A percentile compares a stretch with the other conserved stretches of the same genome.
phyloP scores from a whole-genome alignment of 2,113 vertebrate species.

The Redunca redunca region DNA sequence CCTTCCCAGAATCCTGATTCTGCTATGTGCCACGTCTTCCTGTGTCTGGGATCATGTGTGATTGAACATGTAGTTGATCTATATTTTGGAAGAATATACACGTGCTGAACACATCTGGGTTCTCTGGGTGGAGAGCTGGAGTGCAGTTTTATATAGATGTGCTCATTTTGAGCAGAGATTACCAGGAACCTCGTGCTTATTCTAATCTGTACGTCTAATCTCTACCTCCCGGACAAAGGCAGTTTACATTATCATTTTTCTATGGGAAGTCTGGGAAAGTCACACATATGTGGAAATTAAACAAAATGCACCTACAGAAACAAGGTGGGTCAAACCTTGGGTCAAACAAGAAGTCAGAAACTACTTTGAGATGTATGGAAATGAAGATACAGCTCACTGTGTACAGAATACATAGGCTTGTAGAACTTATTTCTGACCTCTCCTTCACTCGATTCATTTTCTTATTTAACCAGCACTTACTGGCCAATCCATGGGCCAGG shows the following conservation, averaged over 20 bases:
- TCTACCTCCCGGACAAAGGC: not conserved
- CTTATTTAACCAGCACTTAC: not conserved
- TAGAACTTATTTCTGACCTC: not conserved
- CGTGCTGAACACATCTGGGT: not conserved
- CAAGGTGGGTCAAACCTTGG: not conserved
- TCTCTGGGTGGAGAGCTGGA: not conserved
- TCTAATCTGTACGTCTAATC: not conserved
- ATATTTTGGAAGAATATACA: not conserved
- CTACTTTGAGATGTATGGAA: not conserved
- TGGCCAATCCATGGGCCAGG: not conserved
- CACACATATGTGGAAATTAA: not conserved
- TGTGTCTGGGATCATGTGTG: not conserved
- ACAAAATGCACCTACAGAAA: not conserved
- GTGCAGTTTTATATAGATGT: not conserved
- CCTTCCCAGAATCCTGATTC: not conserved
- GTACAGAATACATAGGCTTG: not conserved
- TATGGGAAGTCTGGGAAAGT: slow-evolving; percentile 10
- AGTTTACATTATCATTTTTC: not conserved
- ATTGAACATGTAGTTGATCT: not conserved
- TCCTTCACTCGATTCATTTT: not conserved
- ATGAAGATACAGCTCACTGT: not conserved
- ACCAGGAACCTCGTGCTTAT: not conserved
- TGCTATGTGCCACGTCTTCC: not conserved
- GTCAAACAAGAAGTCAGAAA: slow-evolving; percentile 8
- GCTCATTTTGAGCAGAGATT: not conserved